Evolutionary conservation across 2,113 vertebrate species (phyloP).

Genomic region (Heloderma charlesbogerti): DNA sequence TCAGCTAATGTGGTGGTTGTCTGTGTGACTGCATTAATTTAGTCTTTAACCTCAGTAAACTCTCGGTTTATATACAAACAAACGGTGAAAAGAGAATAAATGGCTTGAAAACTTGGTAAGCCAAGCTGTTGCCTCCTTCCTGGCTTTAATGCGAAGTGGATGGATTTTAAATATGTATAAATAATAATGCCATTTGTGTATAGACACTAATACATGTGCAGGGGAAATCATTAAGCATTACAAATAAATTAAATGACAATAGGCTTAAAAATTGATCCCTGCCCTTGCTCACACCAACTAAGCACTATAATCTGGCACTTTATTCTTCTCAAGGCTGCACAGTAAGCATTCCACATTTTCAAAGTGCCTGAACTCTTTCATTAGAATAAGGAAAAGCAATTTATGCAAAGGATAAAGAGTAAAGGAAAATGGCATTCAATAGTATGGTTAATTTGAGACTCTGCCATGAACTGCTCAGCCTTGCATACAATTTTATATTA

Average conservation of each 20-base stretch:
- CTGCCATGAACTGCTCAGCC: not conserved
- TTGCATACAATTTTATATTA: constrained; percentile 28
- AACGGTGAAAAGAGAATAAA: not conserved
- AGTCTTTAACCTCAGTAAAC: not conserved
- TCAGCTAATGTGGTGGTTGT: not conserved
- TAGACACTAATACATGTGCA: not conserved
- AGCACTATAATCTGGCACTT: constrained; percentile 9
- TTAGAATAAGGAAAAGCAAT: constrained; percentile 33
- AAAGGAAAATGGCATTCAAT: not conserved
- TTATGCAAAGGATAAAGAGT: constrained; percentile 28
- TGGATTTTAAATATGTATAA: constrained; percentile 19
- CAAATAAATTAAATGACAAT: constrained; percentile 29
- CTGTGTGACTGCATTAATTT: not conserved
- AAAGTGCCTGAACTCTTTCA: constrained; percentile 34
- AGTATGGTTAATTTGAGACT: constrained; percentile 30
- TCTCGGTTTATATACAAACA: not conserved
- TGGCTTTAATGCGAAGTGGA: constrained; percentile 1
- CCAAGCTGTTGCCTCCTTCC: not conserved
- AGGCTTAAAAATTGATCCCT: constrained; percentile 40
- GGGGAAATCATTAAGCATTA: constrained; percentile 20
- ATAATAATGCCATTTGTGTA: constrained; percentile 20
- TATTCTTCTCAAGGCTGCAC: constrained; percentile 19
- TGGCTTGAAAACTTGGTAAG: constrained; percentile 1
- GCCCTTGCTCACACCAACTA: constrained; percentile 24
- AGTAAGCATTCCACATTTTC: constrained; percentile 34